A percentile compares a stretch with the other conserved stretches of the same genome.
Evolutionary conservation across 1,140 invertebrate species (phyloP).

Genomic region (Nomia melanderi): DNA sequence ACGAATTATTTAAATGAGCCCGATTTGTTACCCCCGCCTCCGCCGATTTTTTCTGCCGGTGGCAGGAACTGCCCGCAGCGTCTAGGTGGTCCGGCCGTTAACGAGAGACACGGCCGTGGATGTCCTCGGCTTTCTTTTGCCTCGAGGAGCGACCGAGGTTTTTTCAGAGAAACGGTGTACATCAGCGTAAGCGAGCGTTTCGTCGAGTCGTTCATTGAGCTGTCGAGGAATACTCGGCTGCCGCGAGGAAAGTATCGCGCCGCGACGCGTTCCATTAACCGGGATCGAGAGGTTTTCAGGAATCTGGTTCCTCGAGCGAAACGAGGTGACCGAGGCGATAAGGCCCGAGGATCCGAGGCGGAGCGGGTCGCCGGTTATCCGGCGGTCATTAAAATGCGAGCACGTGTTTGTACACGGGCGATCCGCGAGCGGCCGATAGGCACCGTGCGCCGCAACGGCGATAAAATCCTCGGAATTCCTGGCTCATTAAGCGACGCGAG

Average conservation of each 20-base stretch:
- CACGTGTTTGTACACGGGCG: constrained; percentile 42
- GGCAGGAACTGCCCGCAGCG: not conserved
- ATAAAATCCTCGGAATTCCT: constrained; percentile 65
- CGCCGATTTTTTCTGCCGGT: not conserved
- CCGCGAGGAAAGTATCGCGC: no score
- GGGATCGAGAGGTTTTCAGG: not conserved
- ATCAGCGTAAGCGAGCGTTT: no score
- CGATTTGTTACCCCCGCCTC: not conserved
- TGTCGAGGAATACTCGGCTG: no score
- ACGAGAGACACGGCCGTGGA: not conserved
- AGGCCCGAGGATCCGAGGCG: not conserved
- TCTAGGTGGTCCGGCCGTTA: not conserved
- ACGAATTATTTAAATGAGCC: not conserved
- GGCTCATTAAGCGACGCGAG: constrained; percentile 61
- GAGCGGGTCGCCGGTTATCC: not conserved
- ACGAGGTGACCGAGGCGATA: not conserved
- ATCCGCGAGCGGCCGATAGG: constrained; percentile 4
- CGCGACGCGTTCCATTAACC: no score
- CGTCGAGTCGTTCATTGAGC: no score
- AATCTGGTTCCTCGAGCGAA: not conserved
- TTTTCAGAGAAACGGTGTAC: no score
- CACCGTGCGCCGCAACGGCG: constrained; percentile 28
- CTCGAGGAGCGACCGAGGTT: no score
- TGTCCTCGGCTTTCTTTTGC: no score
- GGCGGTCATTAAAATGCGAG: constrained; percentile 61